Evolutionary conservation across 92 coral and sea anemone genomes (phyloP).

Genomic region (Palythoa heliodiscus): DNA sequence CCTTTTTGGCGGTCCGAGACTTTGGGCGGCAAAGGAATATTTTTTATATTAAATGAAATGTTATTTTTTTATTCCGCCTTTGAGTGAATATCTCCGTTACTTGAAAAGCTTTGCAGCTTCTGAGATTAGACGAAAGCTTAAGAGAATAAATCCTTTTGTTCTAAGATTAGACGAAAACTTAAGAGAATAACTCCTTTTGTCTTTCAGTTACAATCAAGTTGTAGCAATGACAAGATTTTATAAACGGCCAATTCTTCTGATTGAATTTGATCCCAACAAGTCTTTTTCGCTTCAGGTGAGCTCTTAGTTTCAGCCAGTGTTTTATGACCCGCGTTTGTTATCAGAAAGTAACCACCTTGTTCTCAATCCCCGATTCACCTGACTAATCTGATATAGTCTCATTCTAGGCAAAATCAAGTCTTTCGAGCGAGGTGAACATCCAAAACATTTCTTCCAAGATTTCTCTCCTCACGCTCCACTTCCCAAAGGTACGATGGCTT

Average conservation of each 20-base stretch:
- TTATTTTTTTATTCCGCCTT: no score
- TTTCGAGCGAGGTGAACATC: constrained; percentile 88
- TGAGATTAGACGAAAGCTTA: background rate
- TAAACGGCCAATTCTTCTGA: constrained; percentile 90
- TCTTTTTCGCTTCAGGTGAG: constrained; percentile 97
- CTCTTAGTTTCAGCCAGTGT: background rate
- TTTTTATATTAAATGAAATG: no score
- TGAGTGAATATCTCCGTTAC: no score
- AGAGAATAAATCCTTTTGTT: background rate
- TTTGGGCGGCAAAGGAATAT: no score
- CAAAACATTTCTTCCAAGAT: constrained; percentile 90
- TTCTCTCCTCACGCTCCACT: constrained; percentile 88
- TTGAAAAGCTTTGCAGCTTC: no score
- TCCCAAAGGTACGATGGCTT: constrained; percentile 74
- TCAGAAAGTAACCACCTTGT: background rate
- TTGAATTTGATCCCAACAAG: constrained; percentile 97
- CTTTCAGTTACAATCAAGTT: constrained; percentile 88
- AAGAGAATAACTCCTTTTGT: background rate
- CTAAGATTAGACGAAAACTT: background rate
- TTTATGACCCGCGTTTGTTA: background rate
- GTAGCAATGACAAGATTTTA: constrained; percentile 98
- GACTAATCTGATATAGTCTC: background rate
- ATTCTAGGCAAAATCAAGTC: constrained; percentile 80
- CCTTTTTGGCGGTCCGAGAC: no score
- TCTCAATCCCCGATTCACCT: background rate